Percentiles rank a stretch among this genome's conserved stretches.
Evolutionary conservation across 2,797 vertebrate genomes (phyloP).

Genomic region (Crocidura indochinensis): DNA sequence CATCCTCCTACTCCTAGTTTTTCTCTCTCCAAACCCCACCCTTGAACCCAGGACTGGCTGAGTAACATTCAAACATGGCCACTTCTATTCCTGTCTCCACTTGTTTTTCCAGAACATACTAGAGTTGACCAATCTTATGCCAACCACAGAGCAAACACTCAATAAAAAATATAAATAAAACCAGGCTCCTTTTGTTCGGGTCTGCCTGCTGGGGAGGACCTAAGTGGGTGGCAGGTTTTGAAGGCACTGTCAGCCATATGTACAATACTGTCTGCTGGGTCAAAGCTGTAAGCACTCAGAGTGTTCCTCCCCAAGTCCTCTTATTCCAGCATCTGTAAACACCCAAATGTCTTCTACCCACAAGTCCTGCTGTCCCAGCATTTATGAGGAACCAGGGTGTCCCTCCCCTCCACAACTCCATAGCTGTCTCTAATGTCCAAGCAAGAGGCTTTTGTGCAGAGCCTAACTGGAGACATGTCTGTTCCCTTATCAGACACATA

Average conservation of each 20-base stretch:
- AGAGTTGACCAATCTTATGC: background rate
- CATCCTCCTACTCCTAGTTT: background rate
- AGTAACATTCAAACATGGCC: background rate
- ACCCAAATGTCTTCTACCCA: background rate
- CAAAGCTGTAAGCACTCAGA: too few species aligned
- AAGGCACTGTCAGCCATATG: rapidly evolving
- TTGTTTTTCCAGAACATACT: background rate
- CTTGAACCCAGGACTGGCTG: background rate
- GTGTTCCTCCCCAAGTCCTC: too few species aligned
- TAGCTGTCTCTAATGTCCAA: background rate
- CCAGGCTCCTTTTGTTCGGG: background rate
- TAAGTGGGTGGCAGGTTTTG: background rate
- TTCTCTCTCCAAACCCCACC: rapidly evolving
- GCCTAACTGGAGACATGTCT: constrained; percentile 13
- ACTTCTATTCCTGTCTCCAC: background rate
- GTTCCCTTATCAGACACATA: constrained; percentile 60
- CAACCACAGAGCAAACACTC: background rate
- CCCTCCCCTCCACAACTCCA: too few species aligned
- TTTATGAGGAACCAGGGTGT: too few species aligned
- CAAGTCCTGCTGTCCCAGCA: background rate
- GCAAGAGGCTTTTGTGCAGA: background rate
- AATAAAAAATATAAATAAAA: background rate
- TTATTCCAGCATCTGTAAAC: background rate
- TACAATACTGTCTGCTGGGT: too few species aligned
- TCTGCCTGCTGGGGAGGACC: background rate